Evolutionary conservation across 2,888 invertebrate species (phyloP), one percentile per base, ranked within the genome.

Genomic region (Eupeodes luniger): DNA sequence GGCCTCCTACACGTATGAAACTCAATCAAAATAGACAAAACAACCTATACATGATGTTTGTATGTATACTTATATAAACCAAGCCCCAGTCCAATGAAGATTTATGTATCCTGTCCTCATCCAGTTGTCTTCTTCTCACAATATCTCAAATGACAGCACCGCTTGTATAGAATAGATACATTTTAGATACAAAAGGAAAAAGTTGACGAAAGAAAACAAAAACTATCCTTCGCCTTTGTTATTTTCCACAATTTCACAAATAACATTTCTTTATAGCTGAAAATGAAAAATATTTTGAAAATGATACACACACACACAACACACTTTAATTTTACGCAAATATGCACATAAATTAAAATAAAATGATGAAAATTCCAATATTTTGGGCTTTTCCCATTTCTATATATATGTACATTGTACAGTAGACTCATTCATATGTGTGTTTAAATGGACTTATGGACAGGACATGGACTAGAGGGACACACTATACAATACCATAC

Each of bases 341-440:
- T 51, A 67, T 67, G 67, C 67, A 67, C 67, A 67, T 67, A 67
- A 67, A 67, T 67, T 67, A 67, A 67, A 67, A 67, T 67, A 51
- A 67, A 67, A 67, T 49, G 51, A 47, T 67, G 51, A 67, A 51
- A 67, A 34, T 67, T 67, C 67, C 51, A 53, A 67, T 67, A 67
- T 67, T 67, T n/a, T 36, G 3, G 34, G 12, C 12, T 36, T 59
- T 59, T 27, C 12, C 1, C 3, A 4, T 55, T 9, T 27, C 12
- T 47, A 10, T 11, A 40, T 36, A 36, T 9, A 40, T 1, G 5
- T 40, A 40, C 0, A n/a, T n/a, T n/a, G n/a, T n/a, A n/a, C n/a
- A n/a, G 1, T 40, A 40, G 4, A 27, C 27, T 27, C 27, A 27
- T 27, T 40, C 0, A 9, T 7, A 40, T 40, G 40, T 40, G 9